These are phyloP conservation scores for Cosmia trapezina DNA, from an alignment of 2,888 invertebrate genomes.

Conservation along the genomic window DNA sequence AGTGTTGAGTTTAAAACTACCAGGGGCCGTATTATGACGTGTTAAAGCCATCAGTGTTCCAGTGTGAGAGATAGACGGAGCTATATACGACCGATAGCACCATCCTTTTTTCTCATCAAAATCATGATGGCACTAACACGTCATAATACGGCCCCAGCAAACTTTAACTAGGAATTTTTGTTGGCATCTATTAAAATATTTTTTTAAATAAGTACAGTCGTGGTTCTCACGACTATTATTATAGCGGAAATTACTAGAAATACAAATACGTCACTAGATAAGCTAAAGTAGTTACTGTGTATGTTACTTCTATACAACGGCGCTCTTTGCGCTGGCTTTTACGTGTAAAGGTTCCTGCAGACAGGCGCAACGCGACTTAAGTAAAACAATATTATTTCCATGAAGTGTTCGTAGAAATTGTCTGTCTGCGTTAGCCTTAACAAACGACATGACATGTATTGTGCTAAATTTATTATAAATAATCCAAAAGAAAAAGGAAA, in stretches of 20 bases:
- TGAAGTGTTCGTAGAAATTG: no score
- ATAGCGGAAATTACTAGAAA: neutral
- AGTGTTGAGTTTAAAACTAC: neutral
- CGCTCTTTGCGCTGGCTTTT: constrained; percentile 50
- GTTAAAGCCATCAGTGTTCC: no score
- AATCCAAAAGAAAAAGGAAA: neutral
- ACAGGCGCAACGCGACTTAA: no score
- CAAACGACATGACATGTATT: neutral
- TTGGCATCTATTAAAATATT: neutral
- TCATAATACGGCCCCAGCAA: no score
- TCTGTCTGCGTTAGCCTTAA: no score
- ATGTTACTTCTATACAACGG: neutral
- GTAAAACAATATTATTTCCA: no score
- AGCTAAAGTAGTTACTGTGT: neutral
- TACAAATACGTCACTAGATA: constrained; percentile 9
- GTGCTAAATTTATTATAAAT: neutral
- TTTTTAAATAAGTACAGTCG: neutral
- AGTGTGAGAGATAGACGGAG: no score
- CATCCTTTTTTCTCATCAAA: no score
- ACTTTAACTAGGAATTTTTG: neutral
- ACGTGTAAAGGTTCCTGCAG: no score
- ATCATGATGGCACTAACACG: no score
- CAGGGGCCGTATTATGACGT: no score
- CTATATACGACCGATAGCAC: no score
- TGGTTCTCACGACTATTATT: neutral